Conservation (phyloP, 2,113 vertebrate genomes). For the Platichthys stellatus region DNA sequence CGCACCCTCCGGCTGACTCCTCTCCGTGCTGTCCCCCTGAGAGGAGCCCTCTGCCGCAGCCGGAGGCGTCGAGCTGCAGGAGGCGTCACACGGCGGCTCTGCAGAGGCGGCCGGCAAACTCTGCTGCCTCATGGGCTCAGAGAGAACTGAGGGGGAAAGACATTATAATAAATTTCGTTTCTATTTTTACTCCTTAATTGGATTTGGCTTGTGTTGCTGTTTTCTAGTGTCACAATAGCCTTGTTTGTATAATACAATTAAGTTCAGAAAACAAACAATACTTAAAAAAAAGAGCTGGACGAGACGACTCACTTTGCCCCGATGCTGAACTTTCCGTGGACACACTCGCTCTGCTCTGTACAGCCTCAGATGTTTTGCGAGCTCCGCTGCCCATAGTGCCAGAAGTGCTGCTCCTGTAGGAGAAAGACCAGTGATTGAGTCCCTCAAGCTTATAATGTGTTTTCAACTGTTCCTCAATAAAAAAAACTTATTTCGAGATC, state of each 20-base stretch:
- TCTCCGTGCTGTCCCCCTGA: constrained; percentile 12
- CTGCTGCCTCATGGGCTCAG: constrained; percentile 29
- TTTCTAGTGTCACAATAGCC: no score
- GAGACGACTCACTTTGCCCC: constrained; percentile 70
- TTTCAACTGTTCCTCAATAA: not conserved
- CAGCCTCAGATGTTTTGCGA: constrained; percentile 82
- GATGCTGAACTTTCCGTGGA: constrained; percentile 59
- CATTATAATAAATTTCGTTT: not conserved
- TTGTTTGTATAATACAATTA: no score
- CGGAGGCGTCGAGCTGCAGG: constrained; percentile 26
- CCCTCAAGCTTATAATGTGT: not conserved
- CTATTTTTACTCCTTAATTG: not conserved
- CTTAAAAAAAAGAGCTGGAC: no score
- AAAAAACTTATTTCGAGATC: not conserved
- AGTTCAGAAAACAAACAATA: no score
- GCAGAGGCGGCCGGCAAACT: constrained; percentile 8
- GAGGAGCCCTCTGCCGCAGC: constrained; percentile 28
- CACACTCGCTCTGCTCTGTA: constrained; percentile 65
- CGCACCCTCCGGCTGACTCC: constrained; percentile 48
- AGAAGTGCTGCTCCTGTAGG: constrained; percentile 90
- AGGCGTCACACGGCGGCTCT: constrained; percentile 53
- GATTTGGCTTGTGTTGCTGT: no score
- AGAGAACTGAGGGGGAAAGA: constrained; percentile 15
- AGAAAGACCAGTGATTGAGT: not conserved
- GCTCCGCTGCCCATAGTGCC: constrained; percentile 87